A percentile compares a stretch with the other conserved stretches of the same genome.
phyloP scores from a whole-genome alignment of 2,888 invertebrate genomes.

The Drosophila crucigera region DNA sequence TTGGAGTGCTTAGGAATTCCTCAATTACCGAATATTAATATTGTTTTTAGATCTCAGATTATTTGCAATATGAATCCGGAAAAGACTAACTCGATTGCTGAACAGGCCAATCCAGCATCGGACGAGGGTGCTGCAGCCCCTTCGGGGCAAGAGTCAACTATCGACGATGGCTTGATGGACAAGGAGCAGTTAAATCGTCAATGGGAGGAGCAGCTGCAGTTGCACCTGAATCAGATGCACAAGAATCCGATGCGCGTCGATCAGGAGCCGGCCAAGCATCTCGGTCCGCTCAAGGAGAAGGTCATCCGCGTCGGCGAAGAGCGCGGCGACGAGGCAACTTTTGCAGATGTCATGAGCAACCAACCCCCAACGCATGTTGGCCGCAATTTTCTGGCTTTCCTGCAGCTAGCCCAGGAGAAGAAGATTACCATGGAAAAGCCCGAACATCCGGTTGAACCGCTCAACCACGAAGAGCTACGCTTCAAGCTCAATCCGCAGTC shows the following conservation, averaged over 20 bases:
- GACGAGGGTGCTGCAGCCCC: not conserved
- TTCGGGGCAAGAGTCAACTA: too few relatives aligned
- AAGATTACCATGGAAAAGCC: not conserved
- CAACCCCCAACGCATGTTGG: fast-evolving
- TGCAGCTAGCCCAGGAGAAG: fast-evolving
- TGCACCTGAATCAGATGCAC: too few relatives aligned
- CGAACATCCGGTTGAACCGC: fast-evolving
- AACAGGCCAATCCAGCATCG: not conserved
- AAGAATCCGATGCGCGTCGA: fast-evolving
- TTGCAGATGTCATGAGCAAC: not conserved
- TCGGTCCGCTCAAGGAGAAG: not conserved
- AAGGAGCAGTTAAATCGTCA: too few relatives aligned
- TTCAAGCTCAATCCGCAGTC: not conserved
- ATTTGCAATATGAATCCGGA: not conserved
- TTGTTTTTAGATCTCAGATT: not conserved
- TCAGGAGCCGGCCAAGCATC: not conserved
- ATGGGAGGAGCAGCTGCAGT: too few relatives aligned
- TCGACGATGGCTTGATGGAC: too few relatives aligned
- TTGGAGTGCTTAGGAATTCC: too few relatives aligned
- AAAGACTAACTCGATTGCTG: not conserved
- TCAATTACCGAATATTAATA: not conserved
- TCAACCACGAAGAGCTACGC: fast-evolving
- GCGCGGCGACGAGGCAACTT: not conserved
- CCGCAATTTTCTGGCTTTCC: not conserved
- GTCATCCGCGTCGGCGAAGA: not conserved